Conservation (phyloP, 2,888 invertebrate species). For the Agrochola litura region DNA sequence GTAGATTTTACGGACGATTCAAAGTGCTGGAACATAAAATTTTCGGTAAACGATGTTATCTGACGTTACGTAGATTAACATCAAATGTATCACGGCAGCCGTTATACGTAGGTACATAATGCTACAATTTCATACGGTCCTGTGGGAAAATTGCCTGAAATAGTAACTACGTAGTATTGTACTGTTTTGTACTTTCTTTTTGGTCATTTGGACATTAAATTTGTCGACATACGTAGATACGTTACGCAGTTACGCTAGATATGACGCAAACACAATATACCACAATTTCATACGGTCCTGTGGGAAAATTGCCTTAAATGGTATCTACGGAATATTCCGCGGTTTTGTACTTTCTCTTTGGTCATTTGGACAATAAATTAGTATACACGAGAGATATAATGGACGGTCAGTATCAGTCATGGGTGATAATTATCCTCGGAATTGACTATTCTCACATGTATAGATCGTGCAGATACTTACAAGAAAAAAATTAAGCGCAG, state of each 20-base stretch:
- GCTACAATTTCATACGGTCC: not conserved
- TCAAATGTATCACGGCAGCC: not conserved
- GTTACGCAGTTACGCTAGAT: not conserved
- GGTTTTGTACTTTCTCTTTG: constrained; percentile 19
- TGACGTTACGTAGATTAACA: not conserved
- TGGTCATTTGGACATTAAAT: not conserved
- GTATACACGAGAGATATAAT: too few relatives aligned
- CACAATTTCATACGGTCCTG: not conserved
- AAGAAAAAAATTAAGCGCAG: too few relatives aligned
- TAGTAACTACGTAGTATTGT: not conserved
- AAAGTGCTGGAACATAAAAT: not conserved
- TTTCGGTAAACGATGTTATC: not conserved
- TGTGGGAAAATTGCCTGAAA: constrained; percentile 1
- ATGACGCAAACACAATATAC: constrained; percentile 19
- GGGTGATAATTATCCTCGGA: not conserved
- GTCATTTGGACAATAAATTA: not conserved
- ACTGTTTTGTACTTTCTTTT: constrained; percentile 19
- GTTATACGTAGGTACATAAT: not conserved
- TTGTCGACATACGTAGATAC: too few relatives aligned
- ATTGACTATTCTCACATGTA: not conserved
- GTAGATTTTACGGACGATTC: not conserved
- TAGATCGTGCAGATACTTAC: too few relatives aligned
- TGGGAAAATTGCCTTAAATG: constrained; percentile 1
- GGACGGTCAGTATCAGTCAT: not conserved
- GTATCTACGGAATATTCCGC: not conserved